Base-by-base conservation (phyloP, 2,113 vertebrate genomes). In the Elaphurus davidianus region DNA sequence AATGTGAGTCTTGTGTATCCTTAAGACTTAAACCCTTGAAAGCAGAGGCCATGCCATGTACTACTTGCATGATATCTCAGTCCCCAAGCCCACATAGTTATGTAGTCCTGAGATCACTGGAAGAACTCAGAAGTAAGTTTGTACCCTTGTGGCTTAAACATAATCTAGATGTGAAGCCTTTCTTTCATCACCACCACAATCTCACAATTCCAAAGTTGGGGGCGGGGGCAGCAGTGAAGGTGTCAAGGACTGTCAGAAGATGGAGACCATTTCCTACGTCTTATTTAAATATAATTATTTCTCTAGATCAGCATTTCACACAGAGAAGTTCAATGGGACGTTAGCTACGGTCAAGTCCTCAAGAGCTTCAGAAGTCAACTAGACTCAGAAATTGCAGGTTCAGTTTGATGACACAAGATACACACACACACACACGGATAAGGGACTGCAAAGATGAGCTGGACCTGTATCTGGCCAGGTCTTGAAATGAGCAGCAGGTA, bases 251-350 rank as follows among this genome's bases (percentile, higher is more conserved):
- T 59, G 55, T 84, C 47, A 87, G 50, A 82, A 94, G 86, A 76
- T 5, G 4, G 2, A 62, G 33, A 78, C 12, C 57, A 67, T 90
- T 83, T 96, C 30, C 54, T 40, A 84, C 71, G n/a, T 76, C 28
- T 95, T 95, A 90, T 50, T 95, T 91, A 54, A 92, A 97, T 97
- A 89, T 60, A 95, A 67, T n/a, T 87, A 76, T 93, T 96, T 84
- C 50, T 95, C 76, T 90, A 74, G 7, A 81, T 6, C 36, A 62
- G 23, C n/a, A 95, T 67, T 95, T 88, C 59, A 71, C 19, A 88
- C 3, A 60, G 28, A 92, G 43, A 87, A 76, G n/a, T 87, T 93
- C 62, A 88, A 62, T 17, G 13, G 15, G 21, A 84, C 30, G 15
- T 55, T 89, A 94, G 91, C 57, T 74, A 81, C 30, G 33, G 52